phyloP scores from a whole-genome alignment of 2,113 vertebrate species.

The Orycteropus afer region DNA sequence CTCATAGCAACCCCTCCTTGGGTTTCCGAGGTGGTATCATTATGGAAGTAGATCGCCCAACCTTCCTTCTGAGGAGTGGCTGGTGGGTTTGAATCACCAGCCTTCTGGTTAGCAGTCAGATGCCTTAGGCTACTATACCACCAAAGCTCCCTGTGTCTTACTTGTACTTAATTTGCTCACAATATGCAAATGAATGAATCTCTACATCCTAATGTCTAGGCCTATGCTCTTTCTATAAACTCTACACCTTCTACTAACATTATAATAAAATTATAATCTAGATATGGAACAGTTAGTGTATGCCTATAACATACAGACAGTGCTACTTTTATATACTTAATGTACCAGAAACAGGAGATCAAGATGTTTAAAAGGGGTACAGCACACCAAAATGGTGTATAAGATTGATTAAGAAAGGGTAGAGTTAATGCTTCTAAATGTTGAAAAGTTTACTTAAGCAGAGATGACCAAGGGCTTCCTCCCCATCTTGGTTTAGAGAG shows the following conservation, averaged over 20 bases:
- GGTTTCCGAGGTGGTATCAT: too few relatives aligned
- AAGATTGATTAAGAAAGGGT: not conserved
- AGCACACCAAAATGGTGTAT: not conserved
- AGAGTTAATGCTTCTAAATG: not conserved
- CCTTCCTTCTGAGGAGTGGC: too few relatives aligned
- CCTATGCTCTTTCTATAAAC: not conserved
- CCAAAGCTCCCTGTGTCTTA: not conserved
- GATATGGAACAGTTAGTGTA: not conserved
- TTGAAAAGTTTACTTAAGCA: not conserved
- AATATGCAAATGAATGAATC: not conserved
- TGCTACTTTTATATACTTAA: not conserved
- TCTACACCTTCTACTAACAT: not conserved
- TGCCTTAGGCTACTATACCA: too few relatives aligned
- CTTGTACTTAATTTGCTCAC: not conserved
- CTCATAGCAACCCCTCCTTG: too few relatives aligned
- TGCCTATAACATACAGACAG: not conserved
- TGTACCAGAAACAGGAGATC: not conserved
- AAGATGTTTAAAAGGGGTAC: not conserved
- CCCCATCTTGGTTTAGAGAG: not conserved
- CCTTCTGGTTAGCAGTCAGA: too few relatives aligned
- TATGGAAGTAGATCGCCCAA: too few relatives aligned
- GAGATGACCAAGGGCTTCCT: not conserved
- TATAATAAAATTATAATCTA: not conserved
- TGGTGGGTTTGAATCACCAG: too few relatives aligned
- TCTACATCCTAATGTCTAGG: not conserved